Base-by-base conservation (phyloP, 2,888 invertebrate genomes). In the Entomobrya multifasciata region DNA sequence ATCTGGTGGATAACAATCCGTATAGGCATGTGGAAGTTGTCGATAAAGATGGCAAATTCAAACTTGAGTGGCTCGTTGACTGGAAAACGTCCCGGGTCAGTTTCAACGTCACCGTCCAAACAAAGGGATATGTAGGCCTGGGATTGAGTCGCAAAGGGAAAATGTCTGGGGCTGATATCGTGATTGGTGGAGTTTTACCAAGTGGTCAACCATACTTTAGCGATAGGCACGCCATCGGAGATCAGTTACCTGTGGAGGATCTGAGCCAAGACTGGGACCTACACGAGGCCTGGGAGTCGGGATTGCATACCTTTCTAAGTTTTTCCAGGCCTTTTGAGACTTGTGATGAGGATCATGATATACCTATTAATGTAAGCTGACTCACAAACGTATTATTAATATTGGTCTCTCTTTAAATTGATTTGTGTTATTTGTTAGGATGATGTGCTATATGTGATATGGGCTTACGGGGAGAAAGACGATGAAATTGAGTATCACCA, bases 31-130 rank as follows among this genome's bases (percentile, higher is more conserved):
- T 22, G 1, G 78, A 1, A 1, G 30, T n/a, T 0, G n/a, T 86
- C 5, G 85, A 86, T 30, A 6, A 8, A 0, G 57, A 57, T 47
- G 85, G 85, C 0, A 86, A 74, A 47, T 86, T 62, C 20, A 4
- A 27, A 3, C n/a, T 86, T 11, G 79, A 79, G 41, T 86, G 85
- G 85, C 4, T 60, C 17, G 79, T 74, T 6, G 49, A 86, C n/a
- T 86, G 57, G 60, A 22, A 74, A 25, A 4, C 62, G 8, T 62
- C n/a, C 10, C 30, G 52, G 41, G 27, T 86, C 0, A 62, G 30
- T n/a, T 86, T 86, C 20, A 86, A 86, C 22, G 74, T 79, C 1
- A 86, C 79, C 0, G 85, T 79, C 0, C 79, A 86, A 41, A 86
- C 85, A 4, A 79, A 2, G 0, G 85, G 82, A 8, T 83, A 83